Conservation (phyloP, 2,888 invertebrate genomes). For the Ichneumon xanthorius region DNA sequence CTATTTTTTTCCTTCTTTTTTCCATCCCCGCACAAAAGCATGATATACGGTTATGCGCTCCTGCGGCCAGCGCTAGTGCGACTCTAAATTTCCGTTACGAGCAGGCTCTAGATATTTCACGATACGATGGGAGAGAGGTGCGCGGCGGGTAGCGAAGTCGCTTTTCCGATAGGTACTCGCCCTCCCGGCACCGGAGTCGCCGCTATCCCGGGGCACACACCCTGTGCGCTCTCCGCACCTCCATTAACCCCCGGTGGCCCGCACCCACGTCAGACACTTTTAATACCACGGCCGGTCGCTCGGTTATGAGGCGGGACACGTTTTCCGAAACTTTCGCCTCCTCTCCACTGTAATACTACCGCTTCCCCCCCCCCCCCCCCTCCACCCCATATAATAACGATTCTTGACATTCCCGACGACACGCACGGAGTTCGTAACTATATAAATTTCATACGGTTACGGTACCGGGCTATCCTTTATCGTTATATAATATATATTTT, state of each 20-base stretch:
- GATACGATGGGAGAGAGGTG: conserved; percentile 70
- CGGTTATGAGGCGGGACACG: conserved; percentile 60
- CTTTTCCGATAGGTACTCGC: conserved; percentile 63
- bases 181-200: background rate
- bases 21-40: conserved; percentile 68
- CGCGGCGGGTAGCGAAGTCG: conserved; percentile 51
- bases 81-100: conserved; percentile 79
- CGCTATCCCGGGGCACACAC: background rate
- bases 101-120: conserved; percentile 76
- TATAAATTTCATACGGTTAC: background rate
- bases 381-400: conserved; percentile 41
- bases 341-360: conserved; percentile 24
- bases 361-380: too few species aligned
- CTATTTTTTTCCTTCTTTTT: background rate
- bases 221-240: conserved; percentile 44
- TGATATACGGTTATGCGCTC: conserved; percentile 76
- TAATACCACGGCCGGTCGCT: conserved; percentile 63
- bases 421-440: background rate
- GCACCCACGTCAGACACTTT: conserved; percentile 66
- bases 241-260: conserved; percentile 48
- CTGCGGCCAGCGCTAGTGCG: conserved; percentile 72
- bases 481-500: background rate
- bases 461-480: background rate
- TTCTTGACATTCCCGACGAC: conserved; percentile 37
- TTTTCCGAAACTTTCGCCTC: conserved; percentile 49